Conservation (phyloP, 37 sponge, comb jelly and placozoan genomes). For the Oscarella lobularis region DNA sequence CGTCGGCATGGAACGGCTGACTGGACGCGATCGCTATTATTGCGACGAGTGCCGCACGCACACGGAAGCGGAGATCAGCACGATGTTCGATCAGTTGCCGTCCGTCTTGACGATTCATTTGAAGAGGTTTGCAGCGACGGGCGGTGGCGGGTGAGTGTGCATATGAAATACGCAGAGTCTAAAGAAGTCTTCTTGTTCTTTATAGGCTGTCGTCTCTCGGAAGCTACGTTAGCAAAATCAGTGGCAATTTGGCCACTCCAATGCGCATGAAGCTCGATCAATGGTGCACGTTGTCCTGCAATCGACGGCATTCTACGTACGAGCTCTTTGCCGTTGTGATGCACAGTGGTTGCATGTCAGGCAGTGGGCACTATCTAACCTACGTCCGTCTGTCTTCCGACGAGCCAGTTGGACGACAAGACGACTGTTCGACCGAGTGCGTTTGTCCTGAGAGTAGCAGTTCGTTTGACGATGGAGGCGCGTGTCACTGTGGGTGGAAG, state of each 20-base stretch:
- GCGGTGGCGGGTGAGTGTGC: constrained; percentile 3
- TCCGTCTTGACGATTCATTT: constrained; percentile 42
- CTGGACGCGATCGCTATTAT: constrained; percentile 36
- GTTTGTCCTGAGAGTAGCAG: background rate
- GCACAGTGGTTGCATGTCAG: constrained; percentile 37
- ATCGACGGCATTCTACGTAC: constrained; percentile 18
- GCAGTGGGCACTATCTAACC: constrained; percentile 58
- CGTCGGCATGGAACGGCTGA: constrained; percentile 23
- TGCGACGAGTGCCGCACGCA: constrained; percentile 44
- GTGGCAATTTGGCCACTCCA: constrained; percentile 44
- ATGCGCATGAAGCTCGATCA: constrained; percentile 19
- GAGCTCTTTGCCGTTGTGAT: constrained; percentile 52
- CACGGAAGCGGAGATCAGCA: constrained; percentile 41
- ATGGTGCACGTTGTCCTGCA: constrained; percentile 40
- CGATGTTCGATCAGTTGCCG: constrained; percentile 33
- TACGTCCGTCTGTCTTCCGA: background rate
- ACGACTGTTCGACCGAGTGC: constrained; percentile 21
- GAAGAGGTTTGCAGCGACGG: constrained; percentile 35
- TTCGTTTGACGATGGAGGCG: background rate
- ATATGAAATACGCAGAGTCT: constrained; percentile 2
- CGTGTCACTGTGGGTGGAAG: background rate
- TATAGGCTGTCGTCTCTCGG: background rate
- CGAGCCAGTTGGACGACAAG: background rate
- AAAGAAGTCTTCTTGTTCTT: too few species aligned
- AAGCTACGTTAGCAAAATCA: constrained; percentile 23